Evolutionary conservation across 2,888 invertebrate genomes (phyloP).

Genomic region (Lasioglossum zephyrum): DNA sequence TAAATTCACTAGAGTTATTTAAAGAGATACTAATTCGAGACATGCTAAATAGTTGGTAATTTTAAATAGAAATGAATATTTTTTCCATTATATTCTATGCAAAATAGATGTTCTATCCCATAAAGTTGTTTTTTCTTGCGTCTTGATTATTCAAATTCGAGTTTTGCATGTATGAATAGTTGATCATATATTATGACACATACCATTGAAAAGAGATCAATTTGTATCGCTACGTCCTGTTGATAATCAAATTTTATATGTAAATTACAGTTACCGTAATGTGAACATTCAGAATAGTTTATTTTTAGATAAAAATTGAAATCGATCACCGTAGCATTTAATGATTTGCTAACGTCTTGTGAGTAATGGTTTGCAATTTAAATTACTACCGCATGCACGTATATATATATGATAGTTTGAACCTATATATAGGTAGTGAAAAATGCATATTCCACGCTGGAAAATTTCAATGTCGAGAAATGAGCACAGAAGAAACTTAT

Average conservation of each 20-base stretch:
- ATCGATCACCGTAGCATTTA: not conserved
- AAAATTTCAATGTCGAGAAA: not conserved
- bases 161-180: not conserved
- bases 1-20: slow-evolving; percentile 3
- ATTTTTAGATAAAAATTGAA: not conserved
- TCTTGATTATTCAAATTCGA: not conserved
- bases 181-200: not conserved
- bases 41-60: not conserved
- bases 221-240: not conserved
- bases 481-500: not conserved
- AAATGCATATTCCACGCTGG: not conserved
- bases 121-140: not conserved
- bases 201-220: slow-evolving; percentile 11
- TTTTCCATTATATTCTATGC: not conserved
- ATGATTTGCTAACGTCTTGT: not conserved
- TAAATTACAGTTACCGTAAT: not conserved
- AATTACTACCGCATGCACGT: not conserved
- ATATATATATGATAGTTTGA: too few relatives aligned
- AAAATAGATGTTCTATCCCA: not conserved
- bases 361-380: not conserved
- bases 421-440: not conserved
- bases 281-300: not conserved
- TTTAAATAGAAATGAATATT: not conserved
- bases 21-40: not conserved
- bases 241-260: not conserved